These are phyloP conservation scores for Origma solitaria DNA, from an alignment of 2,113 vertebrate genomes.

Conservation along the genomic window DNA sequence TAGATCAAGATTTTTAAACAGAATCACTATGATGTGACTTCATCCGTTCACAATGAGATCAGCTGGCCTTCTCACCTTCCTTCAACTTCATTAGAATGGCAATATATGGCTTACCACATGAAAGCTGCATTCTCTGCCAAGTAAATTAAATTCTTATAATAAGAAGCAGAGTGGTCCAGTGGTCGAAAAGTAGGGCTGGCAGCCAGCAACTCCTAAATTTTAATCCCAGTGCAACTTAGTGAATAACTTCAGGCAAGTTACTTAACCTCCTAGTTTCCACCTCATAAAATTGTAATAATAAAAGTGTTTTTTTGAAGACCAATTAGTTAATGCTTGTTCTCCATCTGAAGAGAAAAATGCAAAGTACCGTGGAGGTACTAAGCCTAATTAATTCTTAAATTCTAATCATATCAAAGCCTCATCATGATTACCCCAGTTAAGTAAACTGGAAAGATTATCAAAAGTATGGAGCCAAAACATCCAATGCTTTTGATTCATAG, in stretches of 20 bases:
- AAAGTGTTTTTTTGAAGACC: constrained; percentile 46
- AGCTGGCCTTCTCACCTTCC: constrained; percentile 16
- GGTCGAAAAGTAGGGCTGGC: not conserved
- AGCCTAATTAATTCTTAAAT: constrained; percentile 16
- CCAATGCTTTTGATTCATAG: not conserved
- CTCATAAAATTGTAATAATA: constrained; percentile 47
- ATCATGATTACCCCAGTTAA: not conserved
- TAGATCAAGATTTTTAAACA: not conserved
- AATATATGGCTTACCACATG: not conserved
- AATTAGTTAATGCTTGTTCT: constrained; percentile 43
- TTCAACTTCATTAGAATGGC: not conserved
- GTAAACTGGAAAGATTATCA: not conserved
- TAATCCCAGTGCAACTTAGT: constrained; percentile 30
- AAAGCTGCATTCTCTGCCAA: constrained; percentile 42
- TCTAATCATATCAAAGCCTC: not conserved
- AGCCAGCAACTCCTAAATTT: constrained; percentile 52
- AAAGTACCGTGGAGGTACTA: not conserved
- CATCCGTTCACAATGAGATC: not conserved
- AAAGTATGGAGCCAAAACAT: not conserved
- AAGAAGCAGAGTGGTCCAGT: constrained; percentile 10
- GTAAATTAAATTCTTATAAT: constrained; percentile 52
- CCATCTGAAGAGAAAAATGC: not conserved
- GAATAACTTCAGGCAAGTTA: constrained; percentile 54
- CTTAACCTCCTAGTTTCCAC: constrained; percentile 53
- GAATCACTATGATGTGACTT: not conserved